phyloP scores from a whole-genome alignment of 2,113 vertebrate genomes.

The Phyllostomus hastatus region DNA sequence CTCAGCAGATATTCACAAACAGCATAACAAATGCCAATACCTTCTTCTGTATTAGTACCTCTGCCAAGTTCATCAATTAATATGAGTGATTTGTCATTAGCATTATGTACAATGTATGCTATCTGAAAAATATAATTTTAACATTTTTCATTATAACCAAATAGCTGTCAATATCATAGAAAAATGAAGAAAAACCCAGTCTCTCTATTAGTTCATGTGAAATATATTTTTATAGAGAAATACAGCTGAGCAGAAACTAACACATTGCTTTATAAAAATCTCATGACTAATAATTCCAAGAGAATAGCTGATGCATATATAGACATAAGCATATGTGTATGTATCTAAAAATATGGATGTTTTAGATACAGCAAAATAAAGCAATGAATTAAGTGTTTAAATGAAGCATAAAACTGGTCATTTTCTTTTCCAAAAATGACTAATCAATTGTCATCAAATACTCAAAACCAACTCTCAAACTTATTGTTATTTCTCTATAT shows the following conservation, averaged over 20 bases:
- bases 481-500: neutral
- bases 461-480: neutral
- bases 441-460: conserved; percentile 26
- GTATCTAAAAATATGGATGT: conserved; percentile 21
- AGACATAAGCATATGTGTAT: neutral
- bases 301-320: neutral
- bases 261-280: conserved; percentile 30
- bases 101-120: conserved; percentile 95
- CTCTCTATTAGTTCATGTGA: conserved; percentile 12
- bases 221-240: conserved; percentile 51
- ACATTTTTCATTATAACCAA: conserved; percentile 51
- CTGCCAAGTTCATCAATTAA: conserved; percentile 97
- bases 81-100: conserved; percentile 92
- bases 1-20: conserved; percentile 94
- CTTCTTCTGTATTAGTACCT: conserved; percentile 96
- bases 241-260: conserved; percentile 38
- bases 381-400: conserved; percentile 40
- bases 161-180: neutral
- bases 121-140: conserved; percentile 82
- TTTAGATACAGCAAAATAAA: conserved; percentile 16
- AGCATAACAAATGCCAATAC: conserved; percentile 94
- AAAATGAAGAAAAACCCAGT: conserved; percentile 16
- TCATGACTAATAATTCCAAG: conserved; percentile 37
- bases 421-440: conserved; percentile 33
- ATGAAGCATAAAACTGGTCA: conserved; percentile 29